phyloP scores from a whole-genome alignment of 2,113 vertebrate species.

The Solea senegalensis region DNA sequence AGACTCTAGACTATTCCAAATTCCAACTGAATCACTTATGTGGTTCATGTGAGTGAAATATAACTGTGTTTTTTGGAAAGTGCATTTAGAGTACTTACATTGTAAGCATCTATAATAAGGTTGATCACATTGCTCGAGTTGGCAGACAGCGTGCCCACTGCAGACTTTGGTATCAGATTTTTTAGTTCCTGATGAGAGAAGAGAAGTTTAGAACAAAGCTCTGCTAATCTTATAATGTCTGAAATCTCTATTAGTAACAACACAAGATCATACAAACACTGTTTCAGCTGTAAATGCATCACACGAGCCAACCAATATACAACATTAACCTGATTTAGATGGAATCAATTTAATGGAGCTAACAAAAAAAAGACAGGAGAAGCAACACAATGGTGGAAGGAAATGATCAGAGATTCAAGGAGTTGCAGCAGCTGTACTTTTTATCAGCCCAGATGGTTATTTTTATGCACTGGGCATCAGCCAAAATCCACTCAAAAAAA shows the following conservation, averaged over 20 bases:
- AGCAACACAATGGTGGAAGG: slow-evolving; percentile 17
- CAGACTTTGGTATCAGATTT: slow-evolving; percentile 97
- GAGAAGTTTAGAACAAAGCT: background rate
- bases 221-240: background rate
- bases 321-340: background rate
- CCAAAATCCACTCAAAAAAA: background rate
- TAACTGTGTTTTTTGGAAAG: background rate
- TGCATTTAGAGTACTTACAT: slow-evolving; percentile 84
- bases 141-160: slow-evolving; percentile 93
- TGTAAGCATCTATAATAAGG: slow-evolving; percentile 96
- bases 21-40: too few species aligned
- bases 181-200: slow-evolving; percentile 87
- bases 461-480: slow-evolving; percentile 6
- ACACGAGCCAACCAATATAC: background rate
- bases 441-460: slow-evolving; percentile 9
- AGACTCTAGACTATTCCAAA: background rate
- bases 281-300: background rate
- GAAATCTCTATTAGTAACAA: background rate
- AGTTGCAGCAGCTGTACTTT: slow-evolving; percentile 32
- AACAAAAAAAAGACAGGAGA: slow-evolving; percentile 16
- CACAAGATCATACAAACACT: background rate
- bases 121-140: slow-evolving; percentile 99
- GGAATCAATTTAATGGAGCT: background rate
- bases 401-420: slow-evolving; percentile 28
- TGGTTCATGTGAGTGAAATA: background rate